Evolutionary conservation across 2,888 invertebrate genomes (phyloP), one percentile per base, ranked within the genome.

Genomic region (Exephanes ischioxanthus): DNA sequence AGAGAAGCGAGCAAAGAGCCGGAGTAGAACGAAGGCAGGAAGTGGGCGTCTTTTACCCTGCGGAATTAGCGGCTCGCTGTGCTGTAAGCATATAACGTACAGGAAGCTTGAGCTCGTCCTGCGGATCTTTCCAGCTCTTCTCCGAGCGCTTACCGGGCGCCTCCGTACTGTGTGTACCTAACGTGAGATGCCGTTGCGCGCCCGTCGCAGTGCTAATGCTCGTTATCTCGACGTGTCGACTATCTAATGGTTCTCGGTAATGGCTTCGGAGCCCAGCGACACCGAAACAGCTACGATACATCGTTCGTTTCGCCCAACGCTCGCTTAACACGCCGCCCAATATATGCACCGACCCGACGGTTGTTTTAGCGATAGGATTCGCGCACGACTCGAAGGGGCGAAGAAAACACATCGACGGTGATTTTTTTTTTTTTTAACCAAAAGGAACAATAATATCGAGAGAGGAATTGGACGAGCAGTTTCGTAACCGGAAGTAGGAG

Each of bases 141-240:
- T 66, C 66, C 37, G 41, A 51, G 33, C 55, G 72, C 58, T 77
- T 78, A 72, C 30, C 51, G 30, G 80, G 67, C 71, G 88, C 87
- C 77, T 87, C 83, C 83, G 83, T 85, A 83, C 88, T 88, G 81
- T 81, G 77, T 87, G 14, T 88, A 89, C 90, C 22, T 91, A 91
- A 90, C 90, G 90, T 76, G 61, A 84, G 68, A 58, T 61, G 45
- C 63, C 45, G 68, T 73, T 89, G 90, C 89, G 89, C 89, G 70
- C 79, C 82, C 82, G 82, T 82, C 79, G 78, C 48, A 19, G 82
- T 71, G 92, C 92, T 94, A 94, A 94, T 93, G 93, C 93, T 93
- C 93, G 93, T 94, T 94, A 94, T 93, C 94, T 92, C 92, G 91
- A 93, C 92, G 92, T 92, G 92, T 93, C 93, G 92, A 93, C 94